These are phyloP conservation scores for Caenorhabditis doughertyi DNA, from an alignment of 2,888 invertebrate genomes.

Conservation along the genomic window DNA sequence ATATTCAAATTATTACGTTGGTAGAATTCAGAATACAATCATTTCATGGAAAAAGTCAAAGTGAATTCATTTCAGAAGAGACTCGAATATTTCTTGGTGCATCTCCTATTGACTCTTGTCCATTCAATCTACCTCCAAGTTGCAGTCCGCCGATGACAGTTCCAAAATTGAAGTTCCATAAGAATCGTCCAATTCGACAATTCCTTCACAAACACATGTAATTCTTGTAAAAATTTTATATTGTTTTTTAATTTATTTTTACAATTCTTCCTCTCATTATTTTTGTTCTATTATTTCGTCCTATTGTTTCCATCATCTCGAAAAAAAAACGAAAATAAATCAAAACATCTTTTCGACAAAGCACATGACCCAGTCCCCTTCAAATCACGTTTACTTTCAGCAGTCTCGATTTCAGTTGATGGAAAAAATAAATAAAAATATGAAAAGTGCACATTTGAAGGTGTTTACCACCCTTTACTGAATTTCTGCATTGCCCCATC, in stretches of 20 bases:
- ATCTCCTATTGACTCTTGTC: constrained; percentile 46
- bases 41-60: no score
- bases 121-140: constrained; percentile 54
- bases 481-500: constrained; percentile 1
- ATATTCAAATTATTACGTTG: no score
- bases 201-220: constrained; percentile 39
- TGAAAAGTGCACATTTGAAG: constrained; percentile 41
- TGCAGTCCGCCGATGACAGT: constrained; percentile 58
- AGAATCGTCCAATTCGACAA: constrained; percentile 37
- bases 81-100: constrained; percentile 43
- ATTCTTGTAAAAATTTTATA: background rate
- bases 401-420: constrained; percentile 37
- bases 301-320: constrained; percentile 1
- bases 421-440: constrained; percentile 40
- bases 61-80: constrained; percentile 30
- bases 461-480: constrained; percentile 30
- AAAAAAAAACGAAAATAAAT: constrained; percentile 28
- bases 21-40: no score
- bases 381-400: constrained; percentile 22
- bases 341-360: constrained; percentile 22
- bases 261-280: background rate
- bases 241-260: constrained; percentile 2
- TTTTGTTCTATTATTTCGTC: background rate
- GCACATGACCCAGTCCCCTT: constrained; percentile 26
- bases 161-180: constrained; percentile 48